phyloP scores from a whole-genome alignment of 2,113 vertebrate species.

The Pelecanus crispus region DNA sequence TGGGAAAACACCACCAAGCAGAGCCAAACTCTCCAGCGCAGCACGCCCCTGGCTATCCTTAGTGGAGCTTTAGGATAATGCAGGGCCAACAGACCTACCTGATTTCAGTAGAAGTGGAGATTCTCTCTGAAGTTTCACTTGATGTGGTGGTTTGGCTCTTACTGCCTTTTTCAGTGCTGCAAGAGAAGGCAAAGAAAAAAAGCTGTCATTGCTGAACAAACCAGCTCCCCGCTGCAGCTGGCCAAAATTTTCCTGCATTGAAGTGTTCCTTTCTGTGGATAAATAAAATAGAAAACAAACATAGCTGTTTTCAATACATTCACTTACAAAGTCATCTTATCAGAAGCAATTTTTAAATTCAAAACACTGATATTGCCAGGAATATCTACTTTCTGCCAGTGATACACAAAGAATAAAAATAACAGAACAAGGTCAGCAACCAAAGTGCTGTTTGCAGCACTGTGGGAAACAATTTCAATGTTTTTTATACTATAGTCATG shows the following conservation, averaged over 20 bases:
- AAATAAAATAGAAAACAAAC: not conserved
- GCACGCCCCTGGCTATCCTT: not conserved
- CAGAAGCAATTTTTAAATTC: not conserved
- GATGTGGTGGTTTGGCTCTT: not conserved
- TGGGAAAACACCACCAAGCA: not conserved
- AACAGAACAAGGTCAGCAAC: not conserved
- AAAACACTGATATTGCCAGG: not conserved
- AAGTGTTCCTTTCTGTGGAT: not conserved
- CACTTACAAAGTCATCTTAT: not conserved
- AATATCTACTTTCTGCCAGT: not conserved
- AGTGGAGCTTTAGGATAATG: not conserved
- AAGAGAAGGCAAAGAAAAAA: not conserved
- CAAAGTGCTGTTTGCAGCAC: not conserved
- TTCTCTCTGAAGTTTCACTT: not conserved
- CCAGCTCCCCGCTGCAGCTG: not conserved
- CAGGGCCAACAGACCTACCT: not conserved
- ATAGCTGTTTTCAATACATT: not conserved
- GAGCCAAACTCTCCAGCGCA: not conserved
- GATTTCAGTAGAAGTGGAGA: not conserved
- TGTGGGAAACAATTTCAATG: not conserved
- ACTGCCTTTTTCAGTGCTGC: not conserved
- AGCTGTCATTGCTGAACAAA: not conserved
- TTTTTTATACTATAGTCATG: not conserved
- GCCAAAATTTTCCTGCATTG: not conserved
- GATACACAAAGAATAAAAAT: not conserved